A percentile compares a stretch with the other conserved stretches of the same genome.
These are phyloP conservation scores for Lethocerus indicus DNA, from an alignment of 1,140 invertebrate species.

Conservation along the genomic window DNA sequence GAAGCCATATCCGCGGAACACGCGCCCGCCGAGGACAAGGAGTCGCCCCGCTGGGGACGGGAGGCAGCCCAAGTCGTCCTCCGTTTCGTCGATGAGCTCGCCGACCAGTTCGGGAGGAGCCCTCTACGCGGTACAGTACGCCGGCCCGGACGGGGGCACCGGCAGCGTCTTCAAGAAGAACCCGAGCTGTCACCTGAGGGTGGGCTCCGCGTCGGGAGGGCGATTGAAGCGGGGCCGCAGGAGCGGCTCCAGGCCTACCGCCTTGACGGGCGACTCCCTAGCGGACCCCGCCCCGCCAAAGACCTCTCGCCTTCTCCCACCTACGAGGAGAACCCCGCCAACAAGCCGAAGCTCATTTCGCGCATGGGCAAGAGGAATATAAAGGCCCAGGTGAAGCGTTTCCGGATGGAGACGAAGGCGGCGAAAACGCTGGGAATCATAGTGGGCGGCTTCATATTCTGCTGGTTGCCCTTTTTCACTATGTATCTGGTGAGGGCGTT, in stretches of 20 bases:
- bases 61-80: too few species aligned
- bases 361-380: constrained; percentile 71
- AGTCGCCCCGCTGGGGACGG: too few species aligned
- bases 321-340: constrained; percentile 33
- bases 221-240: constrained; percentile 15
- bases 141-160: constrained; percentile 38
- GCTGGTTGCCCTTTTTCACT: constrained; percentile 91
- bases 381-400: constrained; percentile 67
- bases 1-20: constrained; percentile 40
- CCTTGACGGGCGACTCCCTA: constrained; percentile 17
- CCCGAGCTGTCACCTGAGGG: too few species aligned
- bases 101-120: constrained; percentile 21
- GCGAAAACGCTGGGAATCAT: constrained; percentile 89
- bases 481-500: constrained; percentile 78
- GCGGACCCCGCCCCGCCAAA: constrained; percentile 12
- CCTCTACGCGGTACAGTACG: constrained; percentile 38
- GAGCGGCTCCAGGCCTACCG: constrained; percentile 8
- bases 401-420: constrained; percentile 82
- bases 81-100: too few species aligned
- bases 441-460: constrained; percentile 82
- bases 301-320: constrained; percentile 20
- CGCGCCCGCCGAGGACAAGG: not conserved
- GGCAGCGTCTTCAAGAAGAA: constrained; percentile 23
- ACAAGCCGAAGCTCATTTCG: constrained; percentile 45
- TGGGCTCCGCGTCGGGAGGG: constrained; percentile 16